Evolutionary conservation across 1,140 invertebrate species (phyloP).

Genomic region (Drosophila tristis): DNA sequence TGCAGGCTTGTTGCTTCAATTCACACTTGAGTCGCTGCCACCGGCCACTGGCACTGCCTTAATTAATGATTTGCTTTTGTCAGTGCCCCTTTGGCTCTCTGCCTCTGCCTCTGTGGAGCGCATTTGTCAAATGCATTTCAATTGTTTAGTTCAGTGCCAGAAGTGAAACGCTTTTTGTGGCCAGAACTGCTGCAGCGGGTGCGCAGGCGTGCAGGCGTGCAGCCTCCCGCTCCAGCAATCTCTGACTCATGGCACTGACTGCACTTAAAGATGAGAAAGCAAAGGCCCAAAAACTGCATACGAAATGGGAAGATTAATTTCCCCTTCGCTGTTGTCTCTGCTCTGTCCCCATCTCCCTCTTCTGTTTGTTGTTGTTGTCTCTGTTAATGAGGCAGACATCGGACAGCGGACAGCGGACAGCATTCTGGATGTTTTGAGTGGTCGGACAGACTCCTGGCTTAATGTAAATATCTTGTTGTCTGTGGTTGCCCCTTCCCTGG

Average conservation of each 20-base stretch:
- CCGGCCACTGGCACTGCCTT: slow-evolving; percentile 12
- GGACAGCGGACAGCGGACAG: too few species aligned
- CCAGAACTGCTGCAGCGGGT: slow-evolving; percentile 20
- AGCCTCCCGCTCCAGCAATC: slow-evolving; percentile 22
- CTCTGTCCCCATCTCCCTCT: slow-evolving; percentile 2
- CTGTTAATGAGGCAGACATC: slow-evolving; percentile 54
- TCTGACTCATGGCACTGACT: slow-evolving; percentile 56
- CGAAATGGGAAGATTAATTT: slow-evolving; percentile 55
- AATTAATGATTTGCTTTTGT: slow-evolving; percentile 63
- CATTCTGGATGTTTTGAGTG: slow-evolving; percentile 67
- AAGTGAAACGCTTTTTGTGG: slow-evolving; percentile 39
- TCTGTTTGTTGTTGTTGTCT: slow-evolving; percentile 28
- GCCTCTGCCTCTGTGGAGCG: neutral
- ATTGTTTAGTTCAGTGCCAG: slow-evolving; percentile 57
- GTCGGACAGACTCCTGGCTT: slow-evolving; percentile 49
- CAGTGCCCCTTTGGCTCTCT: neutral
- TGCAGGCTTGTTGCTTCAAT: slow-evolving; percentile 42
- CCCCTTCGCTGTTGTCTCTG: slow-evolving; percentile 35
- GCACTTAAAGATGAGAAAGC: slow-evolving; percentile 18
- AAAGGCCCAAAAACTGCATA: slow-evolving; percentile 30
- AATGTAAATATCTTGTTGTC: slow-evolving; percentile 78
- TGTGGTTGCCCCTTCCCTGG: slow-evolving; percentile 12
- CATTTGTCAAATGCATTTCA: slow-evolving; percentile 75
- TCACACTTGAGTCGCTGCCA: slow-evolving; percentile 21
- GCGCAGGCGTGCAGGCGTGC: slow-evolving; percentile 30